Evolutionary conservation across 1,140 invertebrate species (phyloP).

Genomic region (Eupristina koningsbergeri): DNA sequence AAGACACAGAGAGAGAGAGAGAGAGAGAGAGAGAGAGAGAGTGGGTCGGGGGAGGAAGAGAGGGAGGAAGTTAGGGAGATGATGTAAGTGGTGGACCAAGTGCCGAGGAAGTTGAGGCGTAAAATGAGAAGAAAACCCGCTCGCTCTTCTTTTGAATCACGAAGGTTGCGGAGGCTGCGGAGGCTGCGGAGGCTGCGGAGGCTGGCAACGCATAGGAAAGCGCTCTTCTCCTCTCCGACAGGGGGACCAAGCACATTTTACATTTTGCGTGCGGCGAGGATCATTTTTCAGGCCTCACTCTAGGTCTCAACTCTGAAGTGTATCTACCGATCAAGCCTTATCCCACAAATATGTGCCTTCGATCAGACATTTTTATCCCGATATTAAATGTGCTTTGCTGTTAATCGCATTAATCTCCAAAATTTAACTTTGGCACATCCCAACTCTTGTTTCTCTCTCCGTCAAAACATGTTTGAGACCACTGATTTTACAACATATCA

Average conservation of each 20-base stretch:
- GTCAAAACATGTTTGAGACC: neutral
- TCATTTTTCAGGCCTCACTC: slow-evolving; percentile 1
- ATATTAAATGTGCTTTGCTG: neutral
- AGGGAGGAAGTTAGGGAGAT: too few species aligned
- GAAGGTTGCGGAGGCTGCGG: neutral
- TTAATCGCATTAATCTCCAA: neutral
- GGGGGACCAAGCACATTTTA: neutral
- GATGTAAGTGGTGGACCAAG: neutral
- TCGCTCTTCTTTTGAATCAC: neutral
- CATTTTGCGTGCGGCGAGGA: slow-evolving; percentile 10
- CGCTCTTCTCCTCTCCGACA: too few species aligned
- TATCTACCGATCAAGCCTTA: neutral
- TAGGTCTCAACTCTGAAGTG: neutral
- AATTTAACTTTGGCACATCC: neutral
- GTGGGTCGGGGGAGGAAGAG: too few species aligned
- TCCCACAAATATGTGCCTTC: neutral
- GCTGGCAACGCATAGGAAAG: neutral
- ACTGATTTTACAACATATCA: neutral
- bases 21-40: too few species aligned
- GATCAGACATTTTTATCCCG: neutral
- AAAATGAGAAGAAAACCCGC: slow-evolving; percentile 8
- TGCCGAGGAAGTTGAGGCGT: neutral
- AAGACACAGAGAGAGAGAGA: too few species aligned
- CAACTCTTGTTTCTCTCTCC: neutral
- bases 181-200: too few species aligned